phyloP scores from a whole-genome alignment of 2,888 invertebrate species.

The Folsomia candida region DNA sequence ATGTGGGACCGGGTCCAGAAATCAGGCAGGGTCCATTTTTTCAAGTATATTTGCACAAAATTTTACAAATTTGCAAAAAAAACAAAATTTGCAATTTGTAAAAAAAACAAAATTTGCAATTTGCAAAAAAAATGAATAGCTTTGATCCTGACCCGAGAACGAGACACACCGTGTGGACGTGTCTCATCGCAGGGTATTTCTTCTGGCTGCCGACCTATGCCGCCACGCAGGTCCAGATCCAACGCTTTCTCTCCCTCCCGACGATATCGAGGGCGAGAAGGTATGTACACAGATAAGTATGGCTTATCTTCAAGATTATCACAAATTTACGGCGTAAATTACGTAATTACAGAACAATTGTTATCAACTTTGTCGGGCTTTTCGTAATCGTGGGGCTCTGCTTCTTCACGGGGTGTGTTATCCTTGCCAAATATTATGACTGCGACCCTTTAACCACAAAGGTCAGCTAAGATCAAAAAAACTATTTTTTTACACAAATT shows the following conservation, averaged over 20 bases:
- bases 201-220: constrained; percentile 28
- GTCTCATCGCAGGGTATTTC: constrained; percentile 54
- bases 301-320: background rate
- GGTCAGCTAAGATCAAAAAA: too few relatives aligned
- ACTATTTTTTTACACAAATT: too few relatives aligned
- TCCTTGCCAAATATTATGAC: background rate
- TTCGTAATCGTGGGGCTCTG: background rate
- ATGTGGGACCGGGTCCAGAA: constrained; percentile 63
- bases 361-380: background rate
- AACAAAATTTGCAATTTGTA: too few relatives aligned
- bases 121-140: too few relatives aligned
- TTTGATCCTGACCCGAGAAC: constrained; percentile 55
- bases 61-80: too few relatives aligned
- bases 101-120: too few relatives aligned
- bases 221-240: constrained; percentile 33
- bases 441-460: background rate
- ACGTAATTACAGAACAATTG: background rate
- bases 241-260: constrained; percentile 19
- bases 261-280: background rate
- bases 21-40: constrained; percentile 68
- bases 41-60: too few relatives aligned
- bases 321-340: background rate
- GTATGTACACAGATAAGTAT: too few relatives aligned
- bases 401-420: background rate
- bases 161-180: constrained; percentile 57